phyloP scores from a whole-genome alignment of 2,797 vertebrate genomes.

The Silurus aristotelis region DNA sequence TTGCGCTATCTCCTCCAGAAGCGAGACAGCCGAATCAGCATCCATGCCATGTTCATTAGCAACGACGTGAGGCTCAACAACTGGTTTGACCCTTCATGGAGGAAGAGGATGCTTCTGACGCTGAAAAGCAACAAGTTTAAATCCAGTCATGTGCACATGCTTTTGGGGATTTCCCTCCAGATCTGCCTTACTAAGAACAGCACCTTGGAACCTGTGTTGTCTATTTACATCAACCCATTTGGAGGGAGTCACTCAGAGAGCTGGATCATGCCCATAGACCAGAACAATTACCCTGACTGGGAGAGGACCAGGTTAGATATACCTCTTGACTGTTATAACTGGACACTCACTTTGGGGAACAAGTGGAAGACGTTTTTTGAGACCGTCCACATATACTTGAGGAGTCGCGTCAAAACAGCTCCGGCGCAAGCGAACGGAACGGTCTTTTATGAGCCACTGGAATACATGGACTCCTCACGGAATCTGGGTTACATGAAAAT shows the following conservation, averaged over 20 bases:
- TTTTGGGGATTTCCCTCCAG: constrained; percentile 93
- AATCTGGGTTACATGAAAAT: constrained; percentile 99
- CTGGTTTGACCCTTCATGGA: constrained; percentile 97
- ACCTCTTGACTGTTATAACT: constrained; percentile 94
- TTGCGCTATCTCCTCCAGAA: constrained; percentile 89
- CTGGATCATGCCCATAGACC: constrained; percentile 96
- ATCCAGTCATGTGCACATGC: constrained; percentile 94
- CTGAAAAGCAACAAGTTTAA: constrained; percentile 98
- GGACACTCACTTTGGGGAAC: constrained; percentile 94
- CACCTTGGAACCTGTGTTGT: constrained; percentile 91
- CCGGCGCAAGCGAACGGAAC: constrained; percentile 83
- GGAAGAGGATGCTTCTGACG: constrained; percentile 95
- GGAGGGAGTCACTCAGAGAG: constrained; percentile 99
- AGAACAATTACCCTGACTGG: constrained; percentile 95
- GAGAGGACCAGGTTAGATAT: constrained; percentile 95
- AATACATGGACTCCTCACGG: constrained; percentile 87
- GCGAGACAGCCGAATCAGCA: constrained; percentile 84
- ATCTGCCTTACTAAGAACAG: constrained; percentile 98
- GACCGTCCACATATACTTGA: constrained; percentile 94
- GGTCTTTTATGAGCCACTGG: constrained; percentile 90
- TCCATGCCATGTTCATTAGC: constrained; percentile 96
- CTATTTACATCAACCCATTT: constrained; percentile 94
- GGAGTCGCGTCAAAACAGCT: constrained; percentile 86
- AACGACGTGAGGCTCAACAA: constrained; percentile 95
- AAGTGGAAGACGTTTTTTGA: constrained; percentile 99